A percentile compares a stretch with the other conserved stretches of the same genome.
Evolutionary conservation across 2,797 vertebrate genomes (phyloP).

Genomic region (Thripadectes ignobilis): DNA sequence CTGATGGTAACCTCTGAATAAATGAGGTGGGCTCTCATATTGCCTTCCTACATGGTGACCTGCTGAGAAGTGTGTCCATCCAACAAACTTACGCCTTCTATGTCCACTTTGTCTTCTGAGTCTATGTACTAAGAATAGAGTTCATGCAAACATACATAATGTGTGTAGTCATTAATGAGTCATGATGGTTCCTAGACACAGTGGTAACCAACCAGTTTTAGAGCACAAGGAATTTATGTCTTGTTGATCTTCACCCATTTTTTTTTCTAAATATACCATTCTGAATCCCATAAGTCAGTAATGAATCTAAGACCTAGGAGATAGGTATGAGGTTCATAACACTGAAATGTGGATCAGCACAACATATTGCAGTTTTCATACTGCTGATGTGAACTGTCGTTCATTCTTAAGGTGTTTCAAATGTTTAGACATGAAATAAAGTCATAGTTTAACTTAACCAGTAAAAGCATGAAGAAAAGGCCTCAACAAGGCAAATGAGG

Average conservation of each 20-base stretch:
- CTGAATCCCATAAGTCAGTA: not conserved
- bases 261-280: not conserved
- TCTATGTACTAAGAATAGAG: not conserved
- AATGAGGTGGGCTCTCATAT: not conserved
- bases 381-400: not conserved
- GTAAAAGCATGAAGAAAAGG: not conserved
- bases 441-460: not conserved
- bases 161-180: not conserved
- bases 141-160: not conserved
- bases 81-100: not conserved
- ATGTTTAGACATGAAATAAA: not conserved
- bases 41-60: not conserved
- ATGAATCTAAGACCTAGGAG: not conserved
- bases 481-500: not conserved
- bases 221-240: not conserved
- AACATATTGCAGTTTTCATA: not conserved
- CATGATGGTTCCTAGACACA: not conserved
- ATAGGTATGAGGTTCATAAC: not conserved
- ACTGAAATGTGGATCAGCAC: not conserved
- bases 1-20: not conserved
- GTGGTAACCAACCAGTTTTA: not conserved
- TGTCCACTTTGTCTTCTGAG: not conserved
- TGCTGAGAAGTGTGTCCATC: not conserved
- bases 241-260: not conserved
- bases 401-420: not conserved